Conservation (phyloP, 2,888 invertebrate genomes). For the Nymphalis c-album region DNA sequence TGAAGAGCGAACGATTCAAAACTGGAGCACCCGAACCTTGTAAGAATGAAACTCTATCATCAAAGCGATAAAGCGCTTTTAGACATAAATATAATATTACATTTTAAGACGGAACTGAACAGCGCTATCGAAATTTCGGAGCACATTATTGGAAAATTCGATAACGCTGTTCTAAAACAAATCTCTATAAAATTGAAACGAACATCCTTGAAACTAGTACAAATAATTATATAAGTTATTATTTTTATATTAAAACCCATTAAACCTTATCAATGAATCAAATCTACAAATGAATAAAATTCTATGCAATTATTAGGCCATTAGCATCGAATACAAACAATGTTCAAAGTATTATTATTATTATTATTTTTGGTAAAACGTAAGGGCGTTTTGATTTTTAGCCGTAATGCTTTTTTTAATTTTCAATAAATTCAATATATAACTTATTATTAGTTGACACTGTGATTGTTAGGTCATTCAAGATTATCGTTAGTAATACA, state of each 20-base stretch:
- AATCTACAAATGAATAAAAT: conserved; percentile 44
- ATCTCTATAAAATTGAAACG: conserved; percentile 15
- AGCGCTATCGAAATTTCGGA: conserved; percentile 57
- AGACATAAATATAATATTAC: conserved; percentile 29
- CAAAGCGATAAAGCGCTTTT: conserved; percentile 36
- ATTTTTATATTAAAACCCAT: too few relatives aligned
- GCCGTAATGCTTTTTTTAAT: too few relatives aligned
- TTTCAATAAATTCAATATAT: too few relatives aligned
- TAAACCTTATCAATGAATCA: conserved; percentile 14
- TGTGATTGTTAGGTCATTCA: too few relatives aligned
- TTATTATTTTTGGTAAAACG: background rate
- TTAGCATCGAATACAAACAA: conserved; percentile 36
- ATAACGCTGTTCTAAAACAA: too few relatives aligned
- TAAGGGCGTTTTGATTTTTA: background rate
- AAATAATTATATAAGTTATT: too few relatives aligned
- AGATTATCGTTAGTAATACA: too few relatives aligned
- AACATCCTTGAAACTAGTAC: too few relatives aligned
- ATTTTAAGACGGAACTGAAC: conserved; percentile 31
- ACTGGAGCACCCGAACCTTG: conserved; percentile 42
- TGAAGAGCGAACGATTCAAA: conserved; percentile 43
- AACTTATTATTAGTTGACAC: too few relatives aligned
- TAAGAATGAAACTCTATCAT: conserved; percentile 38
- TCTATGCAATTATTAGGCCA: conserved; percentile 48
- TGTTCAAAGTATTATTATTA: background rate
- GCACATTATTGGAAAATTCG: too few relatives aligned